Evolutionary conservation across 1,140 invertebrate species (phyloP), one percentile per base, ranked within the genome.

Genomic region (Adelges cooleyi): DNA sequence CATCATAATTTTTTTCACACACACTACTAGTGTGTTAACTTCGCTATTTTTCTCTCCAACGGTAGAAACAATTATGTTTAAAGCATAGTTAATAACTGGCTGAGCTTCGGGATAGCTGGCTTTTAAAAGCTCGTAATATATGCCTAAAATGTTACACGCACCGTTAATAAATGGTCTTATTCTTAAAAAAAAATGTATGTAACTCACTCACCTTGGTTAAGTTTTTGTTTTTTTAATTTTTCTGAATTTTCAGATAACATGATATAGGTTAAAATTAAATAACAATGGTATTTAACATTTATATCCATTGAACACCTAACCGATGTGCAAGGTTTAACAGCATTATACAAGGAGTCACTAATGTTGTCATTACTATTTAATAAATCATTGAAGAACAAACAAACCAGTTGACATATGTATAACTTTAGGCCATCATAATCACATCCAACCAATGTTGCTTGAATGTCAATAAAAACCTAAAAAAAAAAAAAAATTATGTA

Each of bases 211-310:
- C 56, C 44, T 48, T 62, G 42, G n/a, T n/a, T 48, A 13, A 62
- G 42, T 62, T 62, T 62, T 62, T 62, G 40, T 62, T 13, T 48
- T 48, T 62, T 62, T 22, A 25, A 15, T 9, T n/a, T n/a, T n/a
- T n/a, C n/a, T n/a, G 42, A 6, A 33, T 62, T 48, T n/a, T 15
- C 27, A 33, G 42, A 62, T 48, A 62, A 62, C 56, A 62, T 62
- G 27, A 62, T n/a, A 20, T 8, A 48, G 11, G 56, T 62, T 48
- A 62, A 33, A 2, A 62, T 48, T 9, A 62, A 62, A 29, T 48
- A 62, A 11, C 56, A 48, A 13, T 62, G 56, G 46, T 20, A 62
- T 48, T 62, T 62, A n/a, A 62, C 56, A 62, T 62, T 62, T 48
- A 62, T 48, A 22, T 48, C 56, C 56, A 62, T 62, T 29, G 42